Evolutionary conservation across 2,888 invertebrate genomes (phyloP), one percentile per base, ranked within the genome.

Genomic region (Quadroppia sp.): DNA sequence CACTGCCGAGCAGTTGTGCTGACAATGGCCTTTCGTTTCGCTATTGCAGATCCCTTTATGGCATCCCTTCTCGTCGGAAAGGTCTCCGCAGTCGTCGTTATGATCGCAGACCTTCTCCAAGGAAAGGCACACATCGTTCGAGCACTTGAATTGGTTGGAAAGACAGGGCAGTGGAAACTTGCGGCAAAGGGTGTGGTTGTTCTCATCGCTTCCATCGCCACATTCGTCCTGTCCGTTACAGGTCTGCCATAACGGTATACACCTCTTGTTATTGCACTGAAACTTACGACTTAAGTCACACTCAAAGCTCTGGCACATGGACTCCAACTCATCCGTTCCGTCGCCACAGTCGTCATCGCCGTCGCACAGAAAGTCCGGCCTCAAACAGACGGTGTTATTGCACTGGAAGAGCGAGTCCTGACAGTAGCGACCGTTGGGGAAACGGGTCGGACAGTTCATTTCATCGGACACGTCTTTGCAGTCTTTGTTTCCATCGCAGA

Each of bases 151-250:
- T 83, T 95, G 92, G 7, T 87, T 85, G 78, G 87, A 86, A 13
- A 77, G 0, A 76, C 84, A 84, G 4, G 74, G 88, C 78, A 88
- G 87, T 71, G 87, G 86, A 76, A 89, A 87, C n/a, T 87, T 85
- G 1, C 89, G 88, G 81, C 94, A 94, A 73, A 93, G 83, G 0
- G 93, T 93, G 87, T 94, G 90, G 83, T 94, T 94, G 83, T 94
- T 94, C 83, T 97, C 96, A 83, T 97, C 97, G 0, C 91, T 91
- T 11, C 93, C 94, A 82, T 96, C 95, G 48, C 92, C 92, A 82
- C 96, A 97, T 82, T 96, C 93, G 82, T 94, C 92, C 23, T 90
- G 86, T 40, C 91, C 90, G 83, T 97, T 95, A 82, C 97, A 97
- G 11, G 82, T 79, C 80, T 83, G 83, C 74, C 79, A 78, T 1